Evolutionary conservation across 2,113 vertebrate genomes (phyloP), one percentile per base, ranked within the genome.

Genomic region (Heterocephalus glaber): DNA sequence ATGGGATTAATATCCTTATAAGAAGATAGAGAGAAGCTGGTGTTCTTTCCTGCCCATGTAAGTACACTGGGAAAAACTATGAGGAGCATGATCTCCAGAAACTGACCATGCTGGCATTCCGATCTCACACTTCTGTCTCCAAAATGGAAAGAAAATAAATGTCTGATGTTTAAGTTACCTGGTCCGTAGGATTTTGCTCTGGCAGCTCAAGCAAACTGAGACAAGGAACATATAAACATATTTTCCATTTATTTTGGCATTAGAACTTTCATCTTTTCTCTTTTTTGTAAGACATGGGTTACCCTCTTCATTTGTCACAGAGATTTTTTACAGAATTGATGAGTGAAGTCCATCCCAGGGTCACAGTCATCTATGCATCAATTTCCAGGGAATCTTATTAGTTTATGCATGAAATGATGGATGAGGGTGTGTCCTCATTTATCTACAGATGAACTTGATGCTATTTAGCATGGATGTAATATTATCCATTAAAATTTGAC

Each of bases 401-500:
- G 20, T 56, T 9, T 49, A 9, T 49, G 44, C 30, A 35, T 87
- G 35, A n/a, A 66, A 33, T 70, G 79, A 70, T 77, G 38, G 41
- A 79, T 87, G 44, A 81, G 19, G 9, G 35, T 60, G 54, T 66
- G 26, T 0, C 28, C 16, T 92, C 63, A 92, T 52, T 84, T 61
- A 90, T 49, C 56, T 89, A 2, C 7, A 61, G 77, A 47, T 88
- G 72, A 92, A 47, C 41, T 79, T 91, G 22, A 68, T 79, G 70
- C 16, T 93, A 77, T 86, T 94, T 96, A 30, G 30, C 79, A 47
- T 47, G 76, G 65, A 66, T 72, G 47, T 54, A 89, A 94, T 72
- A 56, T 82, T 77, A 52, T 33, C 68, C 70, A 82, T 94, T 97
- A 94, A 93, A 70, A 94, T 58, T 54, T 96, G 54, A 24, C 41